A percentile compares a stretch with the other conserved stretches of the same genome.
These are phyloP conservation scores for Pardalotus punctatus DNA, from an alignment of 2,113 vertebrate species.

Conservation along the genomic window DNA sequence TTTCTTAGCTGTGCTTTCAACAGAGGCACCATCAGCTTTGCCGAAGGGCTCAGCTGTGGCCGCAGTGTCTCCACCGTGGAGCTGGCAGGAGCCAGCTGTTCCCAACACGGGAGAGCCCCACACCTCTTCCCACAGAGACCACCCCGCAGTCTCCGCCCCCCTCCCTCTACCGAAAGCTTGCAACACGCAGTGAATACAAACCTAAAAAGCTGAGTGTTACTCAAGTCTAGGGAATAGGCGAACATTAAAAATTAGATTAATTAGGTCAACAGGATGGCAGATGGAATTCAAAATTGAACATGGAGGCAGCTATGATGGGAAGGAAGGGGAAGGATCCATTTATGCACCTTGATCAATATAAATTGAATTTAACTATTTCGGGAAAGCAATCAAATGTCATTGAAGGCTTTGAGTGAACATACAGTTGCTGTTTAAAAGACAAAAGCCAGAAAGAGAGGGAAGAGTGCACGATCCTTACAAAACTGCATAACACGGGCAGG, in stretches of 20 bases:
- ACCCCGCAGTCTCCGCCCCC: no score
- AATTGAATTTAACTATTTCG: not conserved
- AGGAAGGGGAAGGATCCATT: not conserved
- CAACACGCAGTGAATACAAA: accelerated
- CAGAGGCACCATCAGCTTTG: not conserved
- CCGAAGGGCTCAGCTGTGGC: not conserved
- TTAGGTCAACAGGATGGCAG: not conserved
- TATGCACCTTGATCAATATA: not conserved
- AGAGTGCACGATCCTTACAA: accelerated
- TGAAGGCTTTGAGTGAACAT: not conserved
- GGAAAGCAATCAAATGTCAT: not conserved
- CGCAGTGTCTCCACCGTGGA: accelerated
- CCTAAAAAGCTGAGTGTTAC: not conserved
- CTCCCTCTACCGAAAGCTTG: not conserved
- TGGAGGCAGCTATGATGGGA: not conserved
- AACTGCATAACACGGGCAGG: not conserved
- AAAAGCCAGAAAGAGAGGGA: not conserved
- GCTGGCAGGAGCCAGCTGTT: not conserved
- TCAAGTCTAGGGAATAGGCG: not conserved
- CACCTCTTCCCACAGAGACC: not conserved
- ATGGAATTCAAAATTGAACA: not conserved
- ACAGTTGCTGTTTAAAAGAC: not conserved
- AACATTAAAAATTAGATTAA: not conserved
- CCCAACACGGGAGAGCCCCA: not conserved
- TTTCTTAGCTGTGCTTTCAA: not conserved